Evolutionary conservation across 1,140 invertebrate species (phyloP).

Genomic region (Bombus balteatus): DNA sequence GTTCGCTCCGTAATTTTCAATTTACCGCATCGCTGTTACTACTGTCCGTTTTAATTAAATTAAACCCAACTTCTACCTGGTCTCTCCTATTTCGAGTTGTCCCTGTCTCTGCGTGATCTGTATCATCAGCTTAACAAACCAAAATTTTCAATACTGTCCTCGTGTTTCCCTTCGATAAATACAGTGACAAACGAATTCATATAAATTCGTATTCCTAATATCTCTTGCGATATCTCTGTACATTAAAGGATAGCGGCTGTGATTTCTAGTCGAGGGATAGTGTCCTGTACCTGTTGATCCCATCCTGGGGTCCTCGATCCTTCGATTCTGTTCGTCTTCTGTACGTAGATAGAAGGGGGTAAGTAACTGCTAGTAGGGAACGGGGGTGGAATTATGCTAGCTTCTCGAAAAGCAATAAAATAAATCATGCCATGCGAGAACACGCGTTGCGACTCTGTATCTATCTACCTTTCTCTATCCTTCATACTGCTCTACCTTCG

Average conservation of each 20-base stretch:
- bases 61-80: slow-evolving; percentile 4
- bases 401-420: slow-evolving; percentile 67
- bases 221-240: neutral
- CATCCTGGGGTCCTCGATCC: slow-evolving; percentile 42
- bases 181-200: neutral
- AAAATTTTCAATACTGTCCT: neutral
- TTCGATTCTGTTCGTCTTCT: slow-evolving; percentile 30
- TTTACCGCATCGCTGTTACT: slow-evolving; percentile 35
- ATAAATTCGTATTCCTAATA: too few relatives aligned
- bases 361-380: slow-evolving; percentile 59
- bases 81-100: neutral
- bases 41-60: slow-evolving; percentile 42
- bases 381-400: slow-evolving; percentile 60
- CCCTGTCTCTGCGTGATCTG: neutral
- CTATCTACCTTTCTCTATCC: slow-evolving; percentile 36
- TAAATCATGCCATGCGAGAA: slow-evolving; percentile 68
- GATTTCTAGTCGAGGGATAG: slow-evolving; percentile 33
- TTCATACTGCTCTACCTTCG: slow-evolving; percentile 15
- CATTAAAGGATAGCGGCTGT: neutral
- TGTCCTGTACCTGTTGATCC: slow-evolving; percentile 66
- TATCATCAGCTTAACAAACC: neutral
- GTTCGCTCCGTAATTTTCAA: slow-evolving; percentile 49
- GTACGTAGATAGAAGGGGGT: slow-evolving; percentile 19
- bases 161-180: neutral
- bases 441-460: slow-evolving; percentile 57